These are phyloP conservation scores for Belonocnema kinseyi DNA, from an alignment of 1,140 invertebrate species.

Conservation along the genomic window DNA sequence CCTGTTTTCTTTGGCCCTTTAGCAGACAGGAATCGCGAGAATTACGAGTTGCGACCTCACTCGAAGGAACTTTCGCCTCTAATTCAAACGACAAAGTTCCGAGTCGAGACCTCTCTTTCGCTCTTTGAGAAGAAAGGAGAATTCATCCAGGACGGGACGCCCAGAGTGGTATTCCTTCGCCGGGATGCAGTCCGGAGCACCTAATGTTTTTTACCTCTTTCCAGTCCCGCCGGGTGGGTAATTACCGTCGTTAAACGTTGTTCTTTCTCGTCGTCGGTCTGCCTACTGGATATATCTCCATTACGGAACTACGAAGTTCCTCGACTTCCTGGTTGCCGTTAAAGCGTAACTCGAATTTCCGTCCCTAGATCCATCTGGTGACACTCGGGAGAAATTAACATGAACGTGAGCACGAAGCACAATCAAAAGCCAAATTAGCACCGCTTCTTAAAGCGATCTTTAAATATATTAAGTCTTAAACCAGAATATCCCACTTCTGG, in stretches of 20 bases:
- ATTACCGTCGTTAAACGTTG: constrained; percentile 27
- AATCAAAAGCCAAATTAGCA: too few species aligned
- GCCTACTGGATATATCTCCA: constrained; percentile 19
- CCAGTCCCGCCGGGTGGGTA: constrained; percentile 3
- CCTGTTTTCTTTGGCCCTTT: neutral
- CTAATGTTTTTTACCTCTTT: constrained; percentile 15
- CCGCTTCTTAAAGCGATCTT: too few species aligned
- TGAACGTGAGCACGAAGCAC: neutral
- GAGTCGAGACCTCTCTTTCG: constrained; percentile 6
- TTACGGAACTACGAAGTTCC: constrained; percentile 15
- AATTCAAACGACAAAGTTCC: constrained; percentile 24
- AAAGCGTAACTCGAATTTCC: constrained; percentile 12
- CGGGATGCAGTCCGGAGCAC: neutral
- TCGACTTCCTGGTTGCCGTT: neutral
- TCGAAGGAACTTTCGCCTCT: neutral
- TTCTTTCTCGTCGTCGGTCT: constrained; percentile 11
- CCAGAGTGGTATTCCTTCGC: constrained; percentile 7
- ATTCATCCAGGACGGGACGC: neutral
- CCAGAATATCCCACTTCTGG: too few species aligned
- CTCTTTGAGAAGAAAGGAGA: constrained; percentile 6
- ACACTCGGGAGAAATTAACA: constrained; percentile 12
- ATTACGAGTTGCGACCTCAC: constrained; percentile 11
- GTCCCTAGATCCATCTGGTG: constrained; percentile 10
- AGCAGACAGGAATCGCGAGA: neutral
- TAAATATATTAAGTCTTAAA: too few species aligned